Conservation (phyloP, 2,113 vertebrate genomes). For the Ellobius talpinus region DNA sequence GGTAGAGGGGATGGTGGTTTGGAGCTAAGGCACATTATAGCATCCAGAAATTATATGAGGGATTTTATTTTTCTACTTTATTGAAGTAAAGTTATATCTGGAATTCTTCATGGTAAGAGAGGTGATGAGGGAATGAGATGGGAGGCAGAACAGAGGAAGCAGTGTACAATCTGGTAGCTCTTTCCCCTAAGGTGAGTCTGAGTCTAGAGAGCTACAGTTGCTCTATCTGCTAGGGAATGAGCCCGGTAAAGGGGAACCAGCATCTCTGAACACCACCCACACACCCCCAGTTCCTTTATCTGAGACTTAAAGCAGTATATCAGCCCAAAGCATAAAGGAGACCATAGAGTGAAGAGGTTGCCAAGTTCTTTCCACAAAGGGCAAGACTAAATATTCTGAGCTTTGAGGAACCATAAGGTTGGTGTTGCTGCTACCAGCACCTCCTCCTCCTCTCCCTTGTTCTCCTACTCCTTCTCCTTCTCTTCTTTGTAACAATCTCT, state of each 20-base stretch:
- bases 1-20: not conserved
- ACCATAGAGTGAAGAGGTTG: accelerated
- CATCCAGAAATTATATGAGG: not conserved
- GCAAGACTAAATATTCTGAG: not conserved
- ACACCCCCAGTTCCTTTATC: not conserved
- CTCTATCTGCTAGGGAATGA: not conserved
- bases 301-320: not conserved
- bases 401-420: not conserved
- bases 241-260: not conserved
- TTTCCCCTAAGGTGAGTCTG: not conserved
- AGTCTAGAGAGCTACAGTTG: not conserved
- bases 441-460: not conserved
- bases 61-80: not conserved
- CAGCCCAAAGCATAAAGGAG: not conserved
- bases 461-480: not conserved
- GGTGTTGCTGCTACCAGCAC: not conserved
- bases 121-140: not conserved
- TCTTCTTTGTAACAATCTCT: not conserved
- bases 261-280: not conserved
- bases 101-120: not conserved
- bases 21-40: not conserved
- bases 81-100: not conserved
- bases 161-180: too few species aligned
- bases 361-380: not conserved
- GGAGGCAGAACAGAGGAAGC: not conserved